Evolutionary conservation across 2,888 invertebrate species (phyloP).

Genomic region (Ennomos fuscantarius): DNA sequence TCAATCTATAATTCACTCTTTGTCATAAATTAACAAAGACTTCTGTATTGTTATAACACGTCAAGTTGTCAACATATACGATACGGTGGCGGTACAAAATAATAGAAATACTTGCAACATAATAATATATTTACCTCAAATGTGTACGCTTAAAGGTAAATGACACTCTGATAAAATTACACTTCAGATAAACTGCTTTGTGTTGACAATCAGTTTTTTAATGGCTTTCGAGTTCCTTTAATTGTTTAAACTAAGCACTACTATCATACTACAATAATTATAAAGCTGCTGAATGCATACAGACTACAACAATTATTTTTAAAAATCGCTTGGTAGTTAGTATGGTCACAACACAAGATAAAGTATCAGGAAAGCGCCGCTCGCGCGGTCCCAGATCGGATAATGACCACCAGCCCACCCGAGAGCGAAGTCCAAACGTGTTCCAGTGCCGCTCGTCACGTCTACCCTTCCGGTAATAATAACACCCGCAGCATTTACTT

Average conservation of each 20-base stretch:
- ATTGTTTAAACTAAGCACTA: no score
- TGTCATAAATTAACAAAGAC: conserved; percentile 8
- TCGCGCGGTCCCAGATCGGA: conserved; percentile 59
- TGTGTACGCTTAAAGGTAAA: conserved; percentile 4
- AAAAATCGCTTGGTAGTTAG: no score
- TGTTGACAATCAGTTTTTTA: not conserved
- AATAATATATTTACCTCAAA: conserved; percentile 7
- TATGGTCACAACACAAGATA: conserved; percentile 42
- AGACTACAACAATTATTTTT: no score
- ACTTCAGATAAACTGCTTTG: not conserved
- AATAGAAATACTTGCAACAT: conserved; percentile 17
- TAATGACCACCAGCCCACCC: conserved; percentile 55
- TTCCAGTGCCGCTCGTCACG: conserved; percentile 9
- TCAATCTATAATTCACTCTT: conserved; percentile 1
- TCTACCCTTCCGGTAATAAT: conserved; percentile 11
- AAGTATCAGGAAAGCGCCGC: conserved; percentile 58
- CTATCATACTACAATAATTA: no score
- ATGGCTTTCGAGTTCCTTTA: no score
- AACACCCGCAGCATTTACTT: conserved; percentile 8
- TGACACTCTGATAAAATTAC: conserved; percentile 39
- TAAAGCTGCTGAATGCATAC: no score
- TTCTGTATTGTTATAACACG: conserved; percentile 2
- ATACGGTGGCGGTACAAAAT: conserved; percentile 3
- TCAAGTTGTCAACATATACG: conserved; percentile 14
- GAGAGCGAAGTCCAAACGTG: conserved; percentile 63